phyloP scores from a whole-genome alignment of 2,797 vertebrate species.

The Ctenopoma kingsleyae region DNA sequence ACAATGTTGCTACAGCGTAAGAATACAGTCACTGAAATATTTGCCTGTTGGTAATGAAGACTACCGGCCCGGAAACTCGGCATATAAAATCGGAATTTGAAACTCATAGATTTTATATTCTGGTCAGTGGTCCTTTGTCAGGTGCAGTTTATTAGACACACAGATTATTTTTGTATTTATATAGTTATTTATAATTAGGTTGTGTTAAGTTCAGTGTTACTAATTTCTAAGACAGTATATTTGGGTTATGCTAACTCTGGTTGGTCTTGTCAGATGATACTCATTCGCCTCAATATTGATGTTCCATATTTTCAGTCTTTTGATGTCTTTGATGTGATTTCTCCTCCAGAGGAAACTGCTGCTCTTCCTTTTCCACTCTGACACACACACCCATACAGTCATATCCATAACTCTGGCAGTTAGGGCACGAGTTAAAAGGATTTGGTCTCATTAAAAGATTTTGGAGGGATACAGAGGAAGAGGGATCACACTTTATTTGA shows the following conservation, averaged over 20 bases:
- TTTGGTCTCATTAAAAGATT: conserved; percentile 71
- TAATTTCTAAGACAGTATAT: background rate
- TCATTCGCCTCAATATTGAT: conserved; percentile 36
- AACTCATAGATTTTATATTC: conserved; percentile 13
- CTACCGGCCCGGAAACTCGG: conserved; percentile 15
- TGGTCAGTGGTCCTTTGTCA: conserved; percentile 20
- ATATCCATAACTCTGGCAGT: conserved; percentile 53
- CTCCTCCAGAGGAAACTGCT: conserved; percentile 47
- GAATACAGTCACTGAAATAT: background rate
- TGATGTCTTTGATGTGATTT: conserved; percentile 68
- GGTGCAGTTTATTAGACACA: conserved; percentile 27
- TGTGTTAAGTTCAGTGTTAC: conserved; percentile 10
- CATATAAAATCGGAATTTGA: conserved; percentile 26
- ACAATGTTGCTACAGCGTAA: background rate
- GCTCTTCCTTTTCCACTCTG: conserved; percentile 31
- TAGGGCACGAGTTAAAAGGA: conserved; percentile 65
- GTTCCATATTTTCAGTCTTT: conserved; percentile 38
- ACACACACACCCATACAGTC: conserved; percentile 28
- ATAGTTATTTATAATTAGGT: conserved; percentile 8
- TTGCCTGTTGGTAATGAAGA: conserved; percentile 20
- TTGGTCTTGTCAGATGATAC: conserved; percentile 35
- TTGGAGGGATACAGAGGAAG: conserved; percentile 50
- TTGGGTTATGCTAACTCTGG: background rate
- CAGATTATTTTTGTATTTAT: background rate
- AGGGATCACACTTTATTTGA: conserved; percentile 64